Percentiles rank a stretch among this genome's conserved stretches.
phyloP scores from a whole-genome alignment of 2,113 vertebrate genomes.

The Brachyistius frenatus region DNA sequence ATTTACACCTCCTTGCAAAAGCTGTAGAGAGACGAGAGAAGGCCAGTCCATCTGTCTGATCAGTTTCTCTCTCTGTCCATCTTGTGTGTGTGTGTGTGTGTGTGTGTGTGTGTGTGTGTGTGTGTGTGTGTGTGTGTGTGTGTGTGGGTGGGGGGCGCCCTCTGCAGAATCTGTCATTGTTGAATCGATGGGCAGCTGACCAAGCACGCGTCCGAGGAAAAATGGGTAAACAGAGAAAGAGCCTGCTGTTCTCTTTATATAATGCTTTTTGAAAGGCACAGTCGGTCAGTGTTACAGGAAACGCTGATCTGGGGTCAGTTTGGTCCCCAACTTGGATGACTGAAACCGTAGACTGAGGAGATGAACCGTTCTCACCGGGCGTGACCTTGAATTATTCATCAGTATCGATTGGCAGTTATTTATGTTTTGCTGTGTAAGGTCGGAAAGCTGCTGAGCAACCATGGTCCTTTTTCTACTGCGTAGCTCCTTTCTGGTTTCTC shows the following conservation, averaged over 20 bases:
- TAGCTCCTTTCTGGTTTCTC: conserved; percentile 21
- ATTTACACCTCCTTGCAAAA: not conserved
- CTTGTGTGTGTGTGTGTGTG: not conserved
- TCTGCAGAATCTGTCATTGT: conserved; percentile 49
- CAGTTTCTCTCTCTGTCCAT: conserved; percentile 3
- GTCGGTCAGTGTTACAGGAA: conserved; percentile 29
- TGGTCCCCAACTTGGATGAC: not conserved
- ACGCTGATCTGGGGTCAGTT: conserved; percentile 41
- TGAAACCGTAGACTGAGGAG: not conserved
- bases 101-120: not conserved
- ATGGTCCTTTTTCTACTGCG: conserved; percentile 46
- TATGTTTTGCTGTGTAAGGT: conserved; percentile 14
- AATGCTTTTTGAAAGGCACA: conserved; percentile 29
- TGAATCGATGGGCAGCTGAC: conserved; percentile 37
- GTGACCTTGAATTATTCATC: conserved; percentile 31
- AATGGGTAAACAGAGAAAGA: conserved; percentile 43
- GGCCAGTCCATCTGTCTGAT: conserved; percentile 1
- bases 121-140: not conserved
- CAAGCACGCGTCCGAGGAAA: conserved; percentile 25
- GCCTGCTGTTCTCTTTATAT: conserved; percentile 44
- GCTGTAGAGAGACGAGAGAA: conserved; percentile 1
- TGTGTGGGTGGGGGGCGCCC: not conserved
- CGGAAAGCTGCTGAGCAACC: conserved; percentile 39
- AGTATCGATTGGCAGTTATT: conserved; percentile 40
- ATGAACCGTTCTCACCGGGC: not conserved